Conservation (phyloP, 2,888 invertebrate genomes). For the Machimus atricapillus region DNA sequence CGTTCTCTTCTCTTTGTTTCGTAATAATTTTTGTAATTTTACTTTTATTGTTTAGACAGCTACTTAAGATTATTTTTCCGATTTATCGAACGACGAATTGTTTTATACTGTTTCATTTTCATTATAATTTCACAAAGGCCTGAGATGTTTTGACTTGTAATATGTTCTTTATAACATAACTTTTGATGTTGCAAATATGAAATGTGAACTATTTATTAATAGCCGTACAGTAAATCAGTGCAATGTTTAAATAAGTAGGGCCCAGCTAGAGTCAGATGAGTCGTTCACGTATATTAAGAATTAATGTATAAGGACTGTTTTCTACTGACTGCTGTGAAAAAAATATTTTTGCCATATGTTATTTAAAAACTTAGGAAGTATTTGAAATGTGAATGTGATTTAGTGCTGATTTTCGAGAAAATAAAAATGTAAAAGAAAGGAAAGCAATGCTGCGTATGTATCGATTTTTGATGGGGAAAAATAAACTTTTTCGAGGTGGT, state of each 20-base stretch:
- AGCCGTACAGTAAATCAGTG: neutral
- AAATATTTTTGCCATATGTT: neutral
- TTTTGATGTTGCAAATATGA: neutral
- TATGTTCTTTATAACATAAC: neutral
- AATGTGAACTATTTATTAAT: neutral
- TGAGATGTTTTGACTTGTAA: neutral
- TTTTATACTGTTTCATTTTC: neutral
- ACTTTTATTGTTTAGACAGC: neutral
- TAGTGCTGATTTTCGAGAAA: neutral
- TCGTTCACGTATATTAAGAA: neutral
- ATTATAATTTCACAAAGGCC: neutral
- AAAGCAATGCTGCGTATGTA: constrained; percentile 40
- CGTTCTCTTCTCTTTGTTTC: neutral
- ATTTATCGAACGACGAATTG: neutral
- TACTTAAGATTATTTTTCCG: neutral
- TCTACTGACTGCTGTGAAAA: neutral
- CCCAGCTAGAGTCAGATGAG: neutral
- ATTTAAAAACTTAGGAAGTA: neutral
- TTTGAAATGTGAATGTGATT: constrained; percentile 8
- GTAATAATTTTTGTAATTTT: neutral
- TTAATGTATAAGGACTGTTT: neutral
- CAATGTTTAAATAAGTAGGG: neutral
- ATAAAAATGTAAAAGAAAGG: constrained; percentile 37
- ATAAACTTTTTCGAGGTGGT: constrained; percentile 41
- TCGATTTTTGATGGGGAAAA: constrained; percentile 42